Base-by-base conservation (phyloP, 2,797 vertebrate species). In the Cynopterus sphinx region DNA sequence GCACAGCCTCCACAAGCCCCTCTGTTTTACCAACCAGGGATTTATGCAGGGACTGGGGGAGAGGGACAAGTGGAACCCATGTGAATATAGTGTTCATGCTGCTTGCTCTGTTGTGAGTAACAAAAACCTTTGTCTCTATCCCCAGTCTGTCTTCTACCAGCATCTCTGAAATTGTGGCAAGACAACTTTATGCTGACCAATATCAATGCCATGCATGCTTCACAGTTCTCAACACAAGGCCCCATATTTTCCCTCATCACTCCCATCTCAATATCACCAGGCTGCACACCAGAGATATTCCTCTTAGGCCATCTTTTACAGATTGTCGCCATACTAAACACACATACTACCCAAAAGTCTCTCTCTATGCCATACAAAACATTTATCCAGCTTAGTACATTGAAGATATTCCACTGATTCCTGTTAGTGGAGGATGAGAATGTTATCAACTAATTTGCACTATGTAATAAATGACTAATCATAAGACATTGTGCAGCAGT, bases 1-100 rank as follows among this genome's bases (percentile, higher is more conserved):
- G 0, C 10, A 49, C 11, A n/a, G 31, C 2, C 53, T 31, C 5
- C 0, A 1, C 9, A 15, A 88, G 7, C 16, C 36, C 5, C 59
- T 51, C 5, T 21, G 0, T 57, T 41, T 15, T 28, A 33, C 1
- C 55, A 3, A 2, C 16, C 13, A 3, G 26, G 57, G 21, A 36
- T 55, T 53, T 1, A 0, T 17, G 1, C 59, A 31, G 4, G 21
- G 3, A 22, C 2, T 1, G 43, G 8, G 33, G 49, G 7, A 53
- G 49, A 49, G 49, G 49, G 49, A 49, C 49, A n/a, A 61, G 33
- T n/a, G 6, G 55, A 63, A n/a, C 31, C n/a, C 36, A n/a, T 4
- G 3, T 39, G 28, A 79, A 39, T 39, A 21, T 1, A 21, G 71
- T 22, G 31, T 28, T 49, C 33, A 75, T 41, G 5, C 22, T 59